phyloP scores from a whole-genome alignment of 2,888 invertebrate genomes.

The Cordilura impudica region DNA sequence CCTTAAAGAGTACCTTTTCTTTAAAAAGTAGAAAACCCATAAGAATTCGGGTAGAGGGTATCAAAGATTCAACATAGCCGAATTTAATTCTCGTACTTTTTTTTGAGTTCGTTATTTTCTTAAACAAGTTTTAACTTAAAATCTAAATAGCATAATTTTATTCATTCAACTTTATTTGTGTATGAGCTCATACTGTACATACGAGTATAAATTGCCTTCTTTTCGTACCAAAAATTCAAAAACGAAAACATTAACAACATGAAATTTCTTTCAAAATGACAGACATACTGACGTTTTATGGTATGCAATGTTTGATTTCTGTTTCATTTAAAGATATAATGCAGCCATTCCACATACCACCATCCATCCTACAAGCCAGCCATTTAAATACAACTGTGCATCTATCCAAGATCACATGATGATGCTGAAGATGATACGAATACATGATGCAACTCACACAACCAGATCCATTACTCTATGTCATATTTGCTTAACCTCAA shows the following conservation, averaged over 20 bases:
- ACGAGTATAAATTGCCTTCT: constrained; percentile 11
- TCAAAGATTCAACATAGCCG: too few species aligned
- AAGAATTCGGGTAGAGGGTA: too few species aligned
- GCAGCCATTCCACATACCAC: constrained; percentile 6
- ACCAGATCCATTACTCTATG: constrained; percentile 63
- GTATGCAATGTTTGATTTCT: constrained; percentile 18
- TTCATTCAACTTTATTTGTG: too few species aligned
- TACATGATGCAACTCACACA: constrained; percentile 31
- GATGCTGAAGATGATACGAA: constrained; percentile 14
- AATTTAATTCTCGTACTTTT: too few species aligned
- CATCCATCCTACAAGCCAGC: constrained; percentile 3
- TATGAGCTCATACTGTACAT: not conserved
- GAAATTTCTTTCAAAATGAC: constrained; percentile 39
- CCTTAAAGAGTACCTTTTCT: too few species aligned
- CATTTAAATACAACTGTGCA: constrained; percentile 24
- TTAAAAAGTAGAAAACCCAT: too few species aligned
- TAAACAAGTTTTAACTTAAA: too few species aligned
- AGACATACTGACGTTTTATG: constrained; percentile 50
- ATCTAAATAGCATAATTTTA: too few species aligned
- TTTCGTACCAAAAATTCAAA: not conserved
- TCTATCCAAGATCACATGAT: constrained; percentile 28
- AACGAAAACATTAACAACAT: not conserved
- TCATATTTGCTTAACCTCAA: constrained; percentile 66
- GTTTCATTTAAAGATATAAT: constrained; percentile 32
- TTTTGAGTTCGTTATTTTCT: too few species aligned